Conservation (phyloP, 2,113 vertebrate genomes). For the Malurus alboscapulatus region DNA sequence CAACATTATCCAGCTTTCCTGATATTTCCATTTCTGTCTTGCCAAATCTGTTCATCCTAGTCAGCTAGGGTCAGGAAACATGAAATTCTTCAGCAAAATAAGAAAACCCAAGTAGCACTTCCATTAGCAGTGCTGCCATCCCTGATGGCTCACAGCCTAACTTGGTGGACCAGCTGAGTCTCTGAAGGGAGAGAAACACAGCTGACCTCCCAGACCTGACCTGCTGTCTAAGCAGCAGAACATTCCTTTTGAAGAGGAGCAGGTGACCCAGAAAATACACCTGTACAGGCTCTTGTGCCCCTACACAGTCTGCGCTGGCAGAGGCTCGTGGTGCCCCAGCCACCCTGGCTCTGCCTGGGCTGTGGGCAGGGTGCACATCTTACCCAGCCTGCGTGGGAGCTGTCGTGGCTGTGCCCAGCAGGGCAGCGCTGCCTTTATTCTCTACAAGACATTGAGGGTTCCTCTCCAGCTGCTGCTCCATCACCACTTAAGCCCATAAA, state of each 20-base stretch:
- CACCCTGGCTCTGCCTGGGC: background rate
- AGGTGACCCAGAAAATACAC: background rate
- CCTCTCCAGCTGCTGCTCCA: background rate
- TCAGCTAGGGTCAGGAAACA: background rate
- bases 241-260: background rate
- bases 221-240: background rate
- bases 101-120: background rate
- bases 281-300: rapidly evolving
- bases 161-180: background rate
- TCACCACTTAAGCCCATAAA: background rate
- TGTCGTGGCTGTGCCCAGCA: rapidly evolving
- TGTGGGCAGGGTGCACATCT: background rate
- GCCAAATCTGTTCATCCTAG: background rate
- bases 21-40: background rate
- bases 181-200: background rate
- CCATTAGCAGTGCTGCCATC: background rate
- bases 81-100: background rate
- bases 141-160: background rate
- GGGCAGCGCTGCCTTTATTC: background rate
- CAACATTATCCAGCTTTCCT: background rate
- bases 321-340: background rate
- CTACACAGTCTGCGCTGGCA: background rate
- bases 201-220: background rate
- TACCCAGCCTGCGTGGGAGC: background rate
- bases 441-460: background rate